phyloP scores from a whole-genome alignment of 2,888 invertebrate genomes.

The Melitaea athalia region DNA sequence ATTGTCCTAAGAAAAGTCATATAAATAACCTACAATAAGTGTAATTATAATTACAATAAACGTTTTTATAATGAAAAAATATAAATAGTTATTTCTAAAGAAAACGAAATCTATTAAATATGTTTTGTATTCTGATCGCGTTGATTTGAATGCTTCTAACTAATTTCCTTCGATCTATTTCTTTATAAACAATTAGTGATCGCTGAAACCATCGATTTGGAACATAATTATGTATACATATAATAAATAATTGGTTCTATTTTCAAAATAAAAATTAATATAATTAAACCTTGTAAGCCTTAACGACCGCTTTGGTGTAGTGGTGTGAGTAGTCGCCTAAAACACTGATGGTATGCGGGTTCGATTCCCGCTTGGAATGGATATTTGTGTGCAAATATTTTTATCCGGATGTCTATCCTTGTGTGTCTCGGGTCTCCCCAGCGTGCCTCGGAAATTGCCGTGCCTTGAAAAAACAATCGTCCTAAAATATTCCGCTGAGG shows the following conservation, averaged over 20 bases:
- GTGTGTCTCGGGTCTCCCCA: no score
- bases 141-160: neutral
- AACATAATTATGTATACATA: neutral
- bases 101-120: neutral
- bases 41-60: neutral
- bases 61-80: neutral
- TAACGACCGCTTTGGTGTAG: no score
- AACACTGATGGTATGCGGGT: no score
- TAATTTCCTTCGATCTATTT: slow-evolving; percentile 45
- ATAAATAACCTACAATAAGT: neutral
- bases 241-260: neutral
- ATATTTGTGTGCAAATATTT: no score
- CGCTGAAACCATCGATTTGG: slow-evolving; percentile 25
- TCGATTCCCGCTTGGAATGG: no score
- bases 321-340: no score
- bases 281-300: no score
- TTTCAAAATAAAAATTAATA: neutral
- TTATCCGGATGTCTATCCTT: no score
- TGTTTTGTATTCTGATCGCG: neutral
- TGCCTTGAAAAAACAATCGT: no score
- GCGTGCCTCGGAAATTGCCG: no score
- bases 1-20: neutral
- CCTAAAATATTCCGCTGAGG: no score
- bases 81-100: neutral
- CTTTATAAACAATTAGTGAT: slow-evolving; percentile 34